Evolutionary conservation across 2,888 invertebrate species (phyloP).

Genomic region (Dyspetes luteomarginatus): DNA sequence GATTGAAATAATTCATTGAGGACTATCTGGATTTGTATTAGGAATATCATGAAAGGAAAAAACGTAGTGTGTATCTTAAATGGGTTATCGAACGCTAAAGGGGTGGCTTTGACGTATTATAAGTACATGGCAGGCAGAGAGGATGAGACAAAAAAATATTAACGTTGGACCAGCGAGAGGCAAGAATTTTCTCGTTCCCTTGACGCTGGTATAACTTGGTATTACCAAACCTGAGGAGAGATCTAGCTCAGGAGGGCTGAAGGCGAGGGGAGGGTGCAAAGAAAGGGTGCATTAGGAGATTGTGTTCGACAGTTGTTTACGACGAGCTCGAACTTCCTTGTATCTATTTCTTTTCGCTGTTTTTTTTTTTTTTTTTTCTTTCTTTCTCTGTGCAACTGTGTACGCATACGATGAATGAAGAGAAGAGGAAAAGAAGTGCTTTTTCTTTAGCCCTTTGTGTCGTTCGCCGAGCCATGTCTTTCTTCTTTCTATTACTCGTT

Average conservation of each 20-base stretch:
- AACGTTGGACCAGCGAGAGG: slow-evolving; percentile 36
- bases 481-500: slow-evolving; percentile 39
- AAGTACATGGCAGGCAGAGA: slow-evolving; percentile 25
- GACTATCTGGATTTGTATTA: slow-evolving; percentile 1
- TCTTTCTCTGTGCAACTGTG: slow-evolving; percentile 27
- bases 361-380: slow-evolving; percentile 44
- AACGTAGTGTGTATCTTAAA: too few relatives aligned
- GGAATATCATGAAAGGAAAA: too few relatives aligned
- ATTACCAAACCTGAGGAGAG: slow-evolving; percentile 75
- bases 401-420: slow-evolving; percentile 16
- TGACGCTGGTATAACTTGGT: slow-evolving; percentile 78
- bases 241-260: slow-evolving; percentile 9
- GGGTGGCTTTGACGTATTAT: slow-evolving; percentile 45
- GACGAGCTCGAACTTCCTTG: slow-evolving; percentile 75
- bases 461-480: slow-evolving; percentile 45
- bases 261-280: slow-evolving; percentile 73
- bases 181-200: slow-evolving; percentile 61
- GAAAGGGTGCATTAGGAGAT: slow-evolving; percentile 82
- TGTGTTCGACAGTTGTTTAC: slow-evolving; percentile 83
- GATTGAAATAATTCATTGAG: slow-evolving; percentile 49
- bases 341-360: slow-evolving; percentile 61
- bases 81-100: slow-evolving; percentile 38
- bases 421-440: slow-evolving; percentile 58
- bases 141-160: slow-evolving; percentile 26
- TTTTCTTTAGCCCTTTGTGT: slow-evolving; percentile 63